Base-by-base conservation (phyloP, 1,140 invertebrate genomes). In the Danaus plexippus region DNA sequence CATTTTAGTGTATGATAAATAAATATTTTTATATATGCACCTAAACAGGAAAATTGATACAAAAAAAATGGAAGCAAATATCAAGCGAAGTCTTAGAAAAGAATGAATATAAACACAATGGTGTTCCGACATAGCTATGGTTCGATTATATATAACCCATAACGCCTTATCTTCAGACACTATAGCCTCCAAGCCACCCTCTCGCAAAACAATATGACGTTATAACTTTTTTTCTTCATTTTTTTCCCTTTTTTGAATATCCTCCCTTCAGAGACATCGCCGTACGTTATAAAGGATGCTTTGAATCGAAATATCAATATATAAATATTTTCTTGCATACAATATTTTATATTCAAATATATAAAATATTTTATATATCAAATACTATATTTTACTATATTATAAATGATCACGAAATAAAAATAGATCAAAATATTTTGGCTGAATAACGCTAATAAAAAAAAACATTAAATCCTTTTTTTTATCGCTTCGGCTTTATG, bases 181-280 rank as follows among this genome's bases (percentile, higher is more conserved):
- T 80, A 78, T 72, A 75, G 54, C 57, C 72, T 69, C 57, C 55
- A 50, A 64, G 47, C 52, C 64, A 57, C 65, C 61, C 57, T 52
- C 51, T 53, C 64, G 78, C 80, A 82, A 85, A 85, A 85, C 82
- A 85, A 85, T 85, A 85, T 85, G 82, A 85, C 80, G 82, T 80
- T 82, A 85, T 83, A 85, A 83, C 78, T 83, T 85, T 85, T 85
- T 32, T 85, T 79, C 72, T 80, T 80, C 77, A 73, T 80, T 76
- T 78, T 77, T 75, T 78, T 78, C 68, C 75, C 72, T 79, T 82
- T 85, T 85, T 82, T 80, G 80, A 85, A 85, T 85, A 83, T 74
- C 64, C 73, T 76, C 79, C 78, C 78, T 77, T 66, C 67, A 52
- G 72, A 64, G 73, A 75, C 69, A 76, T 77, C 66, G 72, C 59